Base-by-base conservation (phyloP, 2,888 invertebrate genomes). In the Pseudococcus jackbeardsleyi region DNA sequence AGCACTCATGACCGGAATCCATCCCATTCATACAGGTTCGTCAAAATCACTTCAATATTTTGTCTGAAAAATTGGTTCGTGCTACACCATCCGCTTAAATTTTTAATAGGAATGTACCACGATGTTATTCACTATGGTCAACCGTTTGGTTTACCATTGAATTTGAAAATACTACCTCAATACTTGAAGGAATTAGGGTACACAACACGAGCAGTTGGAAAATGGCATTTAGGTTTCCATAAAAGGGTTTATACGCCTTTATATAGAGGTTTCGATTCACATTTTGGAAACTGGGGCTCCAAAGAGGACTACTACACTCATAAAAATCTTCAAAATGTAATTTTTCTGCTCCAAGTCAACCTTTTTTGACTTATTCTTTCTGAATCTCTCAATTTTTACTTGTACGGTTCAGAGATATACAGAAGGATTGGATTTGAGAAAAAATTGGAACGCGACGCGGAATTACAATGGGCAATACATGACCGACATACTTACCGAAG, bases 281-380 rank as follows among this genome's bases (percentile, higher is more conserved):
- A 97, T 91, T 96, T 94, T 91, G 98, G 98, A 0, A 97, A 96
- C 91, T 95, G 96, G 93, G 95, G 94, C 89, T 97, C 96, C 0
- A 17, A 42, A 9, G 96, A 96, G 26, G 98, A 98, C 91, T 96
- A 98, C 92, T 96, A 94, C 91, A 97, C 97, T 91, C 98, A 98
- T 91, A 96, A 54, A 15, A n/a, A n/a, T n/a, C 15, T 5, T 15
- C 17, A 33, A 33, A 33, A 33, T 1, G 17, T 17, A 54, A 42
- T 5, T 6, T 42, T 42, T 42, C 5, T 42, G 0, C 42, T 5
- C 42, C 6, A 8, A 42, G 42, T 9, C n/a, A n/a, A n/a, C n/a
- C n/a, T n/a, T 42, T 42, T 42, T 42, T 42, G 8, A 42, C 6
- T 42, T 42, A 42, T 33, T 33, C 26, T 3, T 33, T 5, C 9